Evolutionary conservation across 1,140 invertebrate species (phyloP), one percentile per base, ranked within the genome.

Genomic region (Drosophila varians): DNA sequence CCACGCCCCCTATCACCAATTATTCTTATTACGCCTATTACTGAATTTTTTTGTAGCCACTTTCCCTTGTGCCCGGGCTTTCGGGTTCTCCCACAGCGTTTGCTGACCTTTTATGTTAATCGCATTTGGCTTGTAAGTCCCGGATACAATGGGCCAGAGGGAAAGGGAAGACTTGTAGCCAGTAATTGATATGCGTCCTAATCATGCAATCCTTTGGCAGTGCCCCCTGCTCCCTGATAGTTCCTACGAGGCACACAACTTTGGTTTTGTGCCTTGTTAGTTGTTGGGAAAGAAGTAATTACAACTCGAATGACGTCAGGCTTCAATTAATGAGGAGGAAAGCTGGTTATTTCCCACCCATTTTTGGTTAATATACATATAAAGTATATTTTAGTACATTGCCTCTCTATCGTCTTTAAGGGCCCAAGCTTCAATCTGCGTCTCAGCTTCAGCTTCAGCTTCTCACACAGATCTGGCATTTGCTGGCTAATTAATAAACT

Each of bases 11-110:
- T 60, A 86, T 74, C 82, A 57, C 76, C 79, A 84, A 84, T 84
- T 84, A 84, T 84, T 86, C 79, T 80, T 84, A 84, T 86, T 84
- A 84, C 79, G 80, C 82, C 80, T 87, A 87, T 86, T 86, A 87
- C 77, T 66, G 66, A 16, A 16, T 64, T 74, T 53, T 66, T 54
- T 79, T 80, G 86, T 86, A 86, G 80, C 83, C 72, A 86, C 80
- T 88, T 73, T 72, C 48, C n/a, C 54, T 65, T 2, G 2, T 21
- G 21, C 21, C 4, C 19, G 55, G 52, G 54, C 23, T 23, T 47
- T 48, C 36, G 19, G 26, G 16, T 12, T 14, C 23, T 14, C 6
- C 14, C 54, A 34, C 36, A 40, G 57, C 40, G 40, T 56, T 66
- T 49, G 76, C 66, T 87, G 80, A 74, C 80, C 80, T 86, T 88